These are phyloP conservation scores for Cygnus olor DNA, from an alignment of 2,797 vertebrate genomes.

Conservation along the genomic window DNA sequence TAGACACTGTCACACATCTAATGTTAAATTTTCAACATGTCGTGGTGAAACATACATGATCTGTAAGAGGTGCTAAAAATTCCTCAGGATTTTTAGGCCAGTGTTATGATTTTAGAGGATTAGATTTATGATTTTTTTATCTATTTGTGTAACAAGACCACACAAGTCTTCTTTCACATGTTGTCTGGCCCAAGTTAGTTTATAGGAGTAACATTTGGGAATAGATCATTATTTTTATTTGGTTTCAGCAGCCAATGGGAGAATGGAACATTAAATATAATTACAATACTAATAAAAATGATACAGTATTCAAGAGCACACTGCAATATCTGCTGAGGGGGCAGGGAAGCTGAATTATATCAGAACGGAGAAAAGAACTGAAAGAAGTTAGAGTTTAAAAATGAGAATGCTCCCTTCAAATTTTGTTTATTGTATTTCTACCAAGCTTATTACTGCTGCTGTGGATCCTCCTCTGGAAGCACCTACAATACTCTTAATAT, in stretches of 20 bases:
- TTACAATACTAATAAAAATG: neutral
- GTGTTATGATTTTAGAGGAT: neutral
- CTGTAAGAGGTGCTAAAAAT: neutral
- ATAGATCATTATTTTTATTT: neutral
- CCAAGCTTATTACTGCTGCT: neutral
- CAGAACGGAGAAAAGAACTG: neutral
- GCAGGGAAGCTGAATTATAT: neutral
- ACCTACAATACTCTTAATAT: neutral
- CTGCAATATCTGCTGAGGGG: neutral
- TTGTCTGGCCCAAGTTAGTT: neutral
- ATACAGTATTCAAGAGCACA: fast-evolving
- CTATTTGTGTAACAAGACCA: neutral
- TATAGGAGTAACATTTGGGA: neutral
- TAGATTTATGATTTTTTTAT: neutral
- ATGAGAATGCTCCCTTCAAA: neutral
- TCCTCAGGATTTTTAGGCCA: neutral
- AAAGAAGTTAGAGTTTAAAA: neutral
- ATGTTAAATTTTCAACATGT: neutral
- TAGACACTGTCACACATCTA: neutral
- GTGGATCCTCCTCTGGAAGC: neutral
- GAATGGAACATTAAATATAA: neutral
- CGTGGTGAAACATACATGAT: fast-evolving
- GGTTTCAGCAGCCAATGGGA: neutral
- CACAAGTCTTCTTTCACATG: neutral
- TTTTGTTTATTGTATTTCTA: neutral